phyloP scores from a whole-genome alignment of 2,888 invertebrate species.

The Campoletis raptor region DNA sequence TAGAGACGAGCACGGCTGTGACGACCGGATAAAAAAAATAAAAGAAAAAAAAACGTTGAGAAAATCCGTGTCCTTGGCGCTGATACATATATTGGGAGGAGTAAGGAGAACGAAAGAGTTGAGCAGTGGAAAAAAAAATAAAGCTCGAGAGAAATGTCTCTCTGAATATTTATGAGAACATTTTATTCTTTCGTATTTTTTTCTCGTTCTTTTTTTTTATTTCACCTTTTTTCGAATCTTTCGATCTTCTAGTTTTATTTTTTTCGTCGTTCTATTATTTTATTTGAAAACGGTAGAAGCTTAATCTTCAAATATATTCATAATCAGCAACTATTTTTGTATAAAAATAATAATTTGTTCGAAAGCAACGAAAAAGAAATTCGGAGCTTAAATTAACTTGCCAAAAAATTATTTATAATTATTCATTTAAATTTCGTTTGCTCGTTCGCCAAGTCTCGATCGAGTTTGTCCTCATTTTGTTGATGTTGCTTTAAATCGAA shows the following conservation, averaged over 20 bases:
- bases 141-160: conserved; percentile 1
- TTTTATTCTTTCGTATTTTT: conserved; percentile 3
- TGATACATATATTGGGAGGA: conserved; percentile 36
- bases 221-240: conserved; percentile 30
- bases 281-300: neutral
- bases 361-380: neutral
- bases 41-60: neutral
- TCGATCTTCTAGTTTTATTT: neutral
- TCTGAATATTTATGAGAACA: conserved; percentile 56
- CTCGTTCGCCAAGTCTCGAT: neutral
- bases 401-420: conserved; percentile 3
- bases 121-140: conserved; percentile 10
- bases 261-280: neutral
- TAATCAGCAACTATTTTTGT: neutral
- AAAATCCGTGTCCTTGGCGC: conserved; percentile 14
- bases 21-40: conserved; percentile 1
- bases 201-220: neutral
- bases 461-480: neutral
- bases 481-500: neutral
- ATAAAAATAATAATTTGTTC: neutral
- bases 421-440: neutral
- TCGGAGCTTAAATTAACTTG: neutral
- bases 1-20: conserved; percentile 1
- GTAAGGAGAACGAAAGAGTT: conserved; percentile 13
- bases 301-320: neutral